Evolutionary conservation across 2,888 invertebrate species (phyloP).

Genomic region (Oscheius sp.): DNA sequence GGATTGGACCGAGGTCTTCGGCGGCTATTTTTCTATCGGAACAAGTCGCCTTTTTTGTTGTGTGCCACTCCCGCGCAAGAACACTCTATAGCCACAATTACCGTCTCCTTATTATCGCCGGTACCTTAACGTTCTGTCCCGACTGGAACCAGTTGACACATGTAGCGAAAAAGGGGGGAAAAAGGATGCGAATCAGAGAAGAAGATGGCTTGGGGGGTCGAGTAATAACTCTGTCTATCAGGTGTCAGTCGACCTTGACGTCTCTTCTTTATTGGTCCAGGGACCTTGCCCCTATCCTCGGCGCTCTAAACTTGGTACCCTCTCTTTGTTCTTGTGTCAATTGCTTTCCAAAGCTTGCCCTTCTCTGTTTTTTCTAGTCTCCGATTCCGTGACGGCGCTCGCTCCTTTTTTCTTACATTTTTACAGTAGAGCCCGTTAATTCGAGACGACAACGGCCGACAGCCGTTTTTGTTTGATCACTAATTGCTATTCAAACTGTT

Average conservation of each 20-base stretch:
- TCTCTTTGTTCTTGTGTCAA: constrained; percentile 11
- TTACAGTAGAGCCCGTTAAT: constrained; percentile 28
- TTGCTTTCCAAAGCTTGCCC: background rate
- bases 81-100: constrained; percentile 27
- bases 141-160: constrained; percentile 16
- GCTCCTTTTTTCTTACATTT: constrained; percentile 10
- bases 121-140: background rate
- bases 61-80: constrained; percentile 24
- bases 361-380: constrained; percentile 10
- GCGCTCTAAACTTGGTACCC: constrained; percentile 23
- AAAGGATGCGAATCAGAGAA: background rate
- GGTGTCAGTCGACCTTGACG: constrained; percentile 38
- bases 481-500: constrained; percentile 11
- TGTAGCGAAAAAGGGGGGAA: background rate
- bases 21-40: constrained; percentile 17
- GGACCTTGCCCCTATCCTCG: constrained; percentile 34
- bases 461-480: background rate
- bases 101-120: constrained; percentile 30
- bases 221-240: constrained; percentile 38
- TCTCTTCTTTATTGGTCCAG: constrained; percentile 21
- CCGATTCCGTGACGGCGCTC: constrained; percentile 5
- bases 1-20: background rate
- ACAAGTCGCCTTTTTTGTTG: constrained; percentile 19
- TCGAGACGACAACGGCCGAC: constrained; percentile 20
- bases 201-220: constrained; percentile 11